Base-by-base conservation (phyloP, 2,888 invertebrate genomes). In the Ochropacha duplaris region DNA sequence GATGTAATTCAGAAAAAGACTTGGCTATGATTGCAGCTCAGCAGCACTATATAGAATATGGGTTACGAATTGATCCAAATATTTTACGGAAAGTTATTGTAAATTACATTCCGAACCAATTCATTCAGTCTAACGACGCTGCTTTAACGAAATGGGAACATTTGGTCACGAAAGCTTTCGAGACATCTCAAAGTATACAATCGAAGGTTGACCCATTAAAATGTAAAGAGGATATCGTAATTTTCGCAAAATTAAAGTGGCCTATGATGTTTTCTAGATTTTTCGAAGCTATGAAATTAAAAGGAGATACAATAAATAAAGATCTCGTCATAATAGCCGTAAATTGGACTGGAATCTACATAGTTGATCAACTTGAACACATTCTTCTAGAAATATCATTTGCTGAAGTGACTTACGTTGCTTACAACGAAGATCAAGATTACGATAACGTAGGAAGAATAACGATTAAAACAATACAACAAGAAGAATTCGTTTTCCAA, bases 261-360 rank as follows among this genome's bases (percentile, higher is more conserved):
- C 98, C 98, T 0, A 95, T 99, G 84, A 91, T 98, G 6, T 99
- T 99, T 86, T 98, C 98, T 0, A 94, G 97, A 78, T 98, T 98
- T 85, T 99, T 97, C 78, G 99, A 99, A 91, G 98, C 97, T 0
- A 93, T 96, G n/a, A 96, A 96, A 79, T 87, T 95, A 52, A 95
- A 95, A 61, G 96, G 96, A 0, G 95, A 96, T 0, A 92, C 94
- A 28, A 92, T 96, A 8, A 91, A 93, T 8, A 94, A 94, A 68
- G 94, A 95, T 69, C 95, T 97, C 71, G 94, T 98, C 22, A 97
- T 99, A 56, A 96, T 99, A 64, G 99, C 98, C 3, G 95, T 99
- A 4, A 99, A 99, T 87, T 98, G 98, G 95, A 97, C 97, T 0
- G 99, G 99, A 1, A 95, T 99, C 56, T 98, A 97, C 78, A 96